These are phyloP conservation scores for Zaprionus capensis DNA, from an alignment of 1,140 invertebrate genomes.

Conservation along the genomic window DNA sequence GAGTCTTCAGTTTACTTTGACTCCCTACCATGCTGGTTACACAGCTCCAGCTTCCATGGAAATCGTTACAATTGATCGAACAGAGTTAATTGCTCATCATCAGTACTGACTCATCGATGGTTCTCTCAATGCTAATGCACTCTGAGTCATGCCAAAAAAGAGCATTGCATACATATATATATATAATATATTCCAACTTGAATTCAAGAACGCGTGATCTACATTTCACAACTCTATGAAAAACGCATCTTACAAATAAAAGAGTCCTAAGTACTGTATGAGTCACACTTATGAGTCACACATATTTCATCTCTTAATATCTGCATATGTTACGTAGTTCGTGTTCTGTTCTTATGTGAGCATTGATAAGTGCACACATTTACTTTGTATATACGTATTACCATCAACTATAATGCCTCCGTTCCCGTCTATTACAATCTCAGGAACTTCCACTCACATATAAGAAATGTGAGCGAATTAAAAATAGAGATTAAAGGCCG, in stretches of 20 bases:
- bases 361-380: too few relatives aligned
- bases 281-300: not conserved
- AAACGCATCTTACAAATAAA: not conserved
- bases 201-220: not conserved
- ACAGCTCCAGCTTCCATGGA: not conserved
- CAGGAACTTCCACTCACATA: not conserved
- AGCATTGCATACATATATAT: not conserved
- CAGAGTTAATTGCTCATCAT: slow-evolving; percentile 2
- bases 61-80: slow-evolving; percentile 9
- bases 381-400: too few relatives aligned
- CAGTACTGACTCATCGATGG: slow-evolving; percentile 12
- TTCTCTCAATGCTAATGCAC: not conserved
- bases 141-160: not conserved
- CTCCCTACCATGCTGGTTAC: not conserved
- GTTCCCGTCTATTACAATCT: not conserved
- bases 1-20: slow-evolving; percentile 3
- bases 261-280: not conserved
- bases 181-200: not conserved
- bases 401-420: not conserved
- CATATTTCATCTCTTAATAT: not conserved
- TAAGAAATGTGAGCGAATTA: not conserved
- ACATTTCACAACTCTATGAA: not conserved
- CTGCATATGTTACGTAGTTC: not conserved
- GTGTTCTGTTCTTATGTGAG: too few relatives aligned
- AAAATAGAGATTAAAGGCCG: slow-evolving; percentile 22